Conservation (phyloP, 2,797 vertebrate species). For the Danio kyathit region DNA sequence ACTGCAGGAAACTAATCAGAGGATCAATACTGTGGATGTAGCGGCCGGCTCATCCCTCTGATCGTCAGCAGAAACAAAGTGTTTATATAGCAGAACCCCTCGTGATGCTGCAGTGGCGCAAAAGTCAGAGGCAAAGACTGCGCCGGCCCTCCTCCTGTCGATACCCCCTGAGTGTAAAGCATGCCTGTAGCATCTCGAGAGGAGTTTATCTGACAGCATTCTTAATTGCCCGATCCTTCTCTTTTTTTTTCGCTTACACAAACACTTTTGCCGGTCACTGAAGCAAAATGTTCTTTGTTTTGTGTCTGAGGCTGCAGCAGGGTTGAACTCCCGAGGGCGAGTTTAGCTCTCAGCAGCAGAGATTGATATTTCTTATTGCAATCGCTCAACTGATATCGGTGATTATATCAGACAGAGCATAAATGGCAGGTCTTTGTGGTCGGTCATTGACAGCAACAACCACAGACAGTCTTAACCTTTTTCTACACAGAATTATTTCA, state of each 20-base stretch:
- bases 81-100: conserved; percentile 80
- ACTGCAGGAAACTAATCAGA: conserved; percentile 75
- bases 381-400: conserved; percentile 34
- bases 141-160: conserved; percentile 60
- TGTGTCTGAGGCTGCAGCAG: conserved; percentile 53
- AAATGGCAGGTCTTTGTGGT: conserved; percentile 44
- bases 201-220: conserved; percentile 67
- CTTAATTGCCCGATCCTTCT: conserved; percentile 61
- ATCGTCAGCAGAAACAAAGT: conserved; percentile 83
- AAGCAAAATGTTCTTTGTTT: conserved; percentile 47
- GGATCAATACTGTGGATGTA: conserved; percentile 74
- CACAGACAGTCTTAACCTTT: conserved; percentile 13
- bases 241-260: conserved; percentile 27
- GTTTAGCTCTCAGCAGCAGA: conserved; percentile 19
- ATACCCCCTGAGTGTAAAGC: conserved; percentile 65
- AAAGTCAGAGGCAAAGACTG: conserved; percentile 26
- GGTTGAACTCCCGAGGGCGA: conserved; percentile 42
- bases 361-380: conserved; percentile 49
- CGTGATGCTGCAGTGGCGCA: conserved; percentile 52
- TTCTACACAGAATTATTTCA: conserved; percentile 40
- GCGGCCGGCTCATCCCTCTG: conserved; percentile 68
- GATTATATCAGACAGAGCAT: conserved; percentile 40
- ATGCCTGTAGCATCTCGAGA: conserved; percentile 69
- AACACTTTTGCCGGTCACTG: conserved; percentile 39
- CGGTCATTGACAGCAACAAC: conserved; percentile 7